phyloP scores from a whole-genome alignment of 2,113 vertebrate genomes.

The Xiphophorus couchianus region DNA sequence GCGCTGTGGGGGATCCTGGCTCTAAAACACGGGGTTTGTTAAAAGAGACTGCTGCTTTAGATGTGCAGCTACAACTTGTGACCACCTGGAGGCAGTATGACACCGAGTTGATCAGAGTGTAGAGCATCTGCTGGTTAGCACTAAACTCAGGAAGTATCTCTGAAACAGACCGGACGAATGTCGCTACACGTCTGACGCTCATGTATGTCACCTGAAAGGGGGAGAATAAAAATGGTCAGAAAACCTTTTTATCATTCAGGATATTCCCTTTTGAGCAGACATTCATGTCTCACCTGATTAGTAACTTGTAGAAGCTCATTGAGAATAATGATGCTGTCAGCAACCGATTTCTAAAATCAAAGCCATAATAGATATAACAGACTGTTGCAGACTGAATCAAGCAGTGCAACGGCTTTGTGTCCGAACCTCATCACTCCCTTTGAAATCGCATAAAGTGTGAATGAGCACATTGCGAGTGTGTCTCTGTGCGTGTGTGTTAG shows the following conservation, averaged over 20 bases:
- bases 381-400: background rate
- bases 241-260: background rate
- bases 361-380: background rate
- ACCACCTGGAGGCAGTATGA: constrained; percentile 69
- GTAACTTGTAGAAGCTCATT: constrained; percentile 74
- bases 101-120: constrained; percentile 69
- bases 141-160: constrained; percentile 19
- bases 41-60: background rate
- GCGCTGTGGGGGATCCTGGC: background rate
- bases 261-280: background rate
- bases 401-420: background rate
- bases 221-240: background rate
- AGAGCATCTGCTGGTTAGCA: constrained; percentile 34
- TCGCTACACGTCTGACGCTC: constrained; percentile 63
- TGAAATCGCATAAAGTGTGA: constrained; percentile 61
- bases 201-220: constrained; percentile 67
- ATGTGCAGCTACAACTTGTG: background rate
- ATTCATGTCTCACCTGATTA: constrained; percentile 71
- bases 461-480: constrained; percentile 75
- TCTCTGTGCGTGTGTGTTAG: constrained; percentile 52
- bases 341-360: constrained; percentile 67
- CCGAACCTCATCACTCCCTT: constrained; percentile 73
- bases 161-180: constrained; percentile 44
- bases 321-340: constrained; percentile 71
- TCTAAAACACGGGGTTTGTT: constrained; percentile 8